Evolutionary conservation across 2,113 vertebrate species (phyloP).

Genomic region (Sisor rabdophorus): DNA sequence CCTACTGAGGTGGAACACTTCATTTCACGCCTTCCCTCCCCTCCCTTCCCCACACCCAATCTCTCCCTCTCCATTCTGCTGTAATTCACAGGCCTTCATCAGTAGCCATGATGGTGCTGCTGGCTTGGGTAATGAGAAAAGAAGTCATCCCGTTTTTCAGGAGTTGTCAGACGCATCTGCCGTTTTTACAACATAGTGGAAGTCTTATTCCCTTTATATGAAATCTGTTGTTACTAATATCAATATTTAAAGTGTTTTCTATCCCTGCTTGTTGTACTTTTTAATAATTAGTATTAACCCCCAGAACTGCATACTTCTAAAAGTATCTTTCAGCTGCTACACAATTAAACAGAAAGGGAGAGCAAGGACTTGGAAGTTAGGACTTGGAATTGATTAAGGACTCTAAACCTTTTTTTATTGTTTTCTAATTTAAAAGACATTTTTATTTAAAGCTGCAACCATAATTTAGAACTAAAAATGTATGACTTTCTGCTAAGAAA

Average conservation of each 20-base stretch:
- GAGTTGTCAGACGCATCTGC: conserved; percentile 13
- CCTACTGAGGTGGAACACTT: conserved; percentile 93
- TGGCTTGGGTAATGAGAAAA: conserved; percentile 15
- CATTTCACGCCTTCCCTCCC: conserved; percentile 99
- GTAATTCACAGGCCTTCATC: conserved; percentile 26
- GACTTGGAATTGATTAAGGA: no score
- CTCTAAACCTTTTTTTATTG: no score
- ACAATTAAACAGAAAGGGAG: no score
- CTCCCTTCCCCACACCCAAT: conserved; percentile 57
- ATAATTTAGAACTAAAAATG: no score
- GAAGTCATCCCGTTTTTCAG: conserved; percentile 17
- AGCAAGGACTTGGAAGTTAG: no score
- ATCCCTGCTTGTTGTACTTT: neutral
- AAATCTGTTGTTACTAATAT: neutral
- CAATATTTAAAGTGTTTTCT: no score
- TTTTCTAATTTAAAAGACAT: no score
- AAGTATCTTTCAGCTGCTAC: neutral
- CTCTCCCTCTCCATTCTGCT: neutral
- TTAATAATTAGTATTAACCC: neutral
- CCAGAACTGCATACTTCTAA: neutral
- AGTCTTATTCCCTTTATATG: conserved; percentile 6
- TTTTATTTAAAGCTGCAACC: no score
- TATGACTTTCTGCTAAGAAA: no score
- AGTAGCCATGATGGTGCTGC: conserved; percentile 24
- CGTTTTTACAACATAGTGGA: conserved; percentile 2